Evolutionary conservation across 1,140 invertebrate species (phyloP), one percentile per base, ranked within the genome.

Genomic region (Drosophila rhopaloa): DNA sequence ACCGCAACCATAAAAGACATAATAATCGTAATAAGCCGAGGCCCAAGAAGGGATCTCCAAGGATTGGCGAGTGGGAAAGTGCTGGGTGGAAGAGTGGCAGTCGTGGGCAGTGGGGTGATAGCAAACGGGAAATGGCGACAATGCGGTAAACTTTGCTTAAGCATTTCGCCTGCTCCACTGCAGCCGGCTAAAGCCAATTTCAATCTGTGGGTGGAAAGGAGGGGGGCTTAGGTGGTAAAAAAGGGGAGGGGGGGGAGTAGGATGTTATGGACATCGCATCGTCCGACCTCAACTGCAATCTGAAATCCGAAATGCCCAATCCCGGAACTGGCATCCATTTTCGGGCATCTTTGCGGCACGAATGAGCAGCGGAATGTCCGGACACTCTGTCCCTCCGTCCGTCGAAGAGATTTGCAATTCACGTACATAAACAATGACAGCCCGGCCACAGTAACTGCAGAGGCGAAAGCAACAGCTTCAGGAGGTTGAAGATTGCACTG

Each of bases 361-460:
- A 58, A 48, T 13, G 44, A 19, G 29, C 29, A 51, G 24, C 0
- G 48, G n/a, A 32, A 16, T 35, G 29, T 29, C 47, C 46, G 46
- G 46, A 8, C 14, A 11, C 13, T 32, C 29, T 7, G 29, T 32
- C 29, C 14, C 37, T 55, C 40, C 14, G 71, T 43, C 35, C 53
- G 55, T 62, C 38, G 60, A 63, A 80, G 56, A 66, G 79, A 68
- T 81, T 73, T 70, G 62, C 68, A 81, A 81, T 81, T 81, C 79
- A 77, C 68, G 74, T 82, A 59, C 79, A 81, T 82, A 82, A 82
- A 82, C 68, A 81, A 81, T 70, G 78, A 77, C 74, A 77, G 41
- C 24, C 51, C 46, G 41, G 54, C 48, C 48, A 16, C 48, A 35
- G 29, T 32, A 51, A 35, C 27, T 35, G 48, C 46, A 65, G 29